A percentile compares a stretch with the other conserved stretches of the same genome.
Conservation (phyloP, 2,797 vertebrate genomes). For the Hippoglossus hippoglossus region DNA sequence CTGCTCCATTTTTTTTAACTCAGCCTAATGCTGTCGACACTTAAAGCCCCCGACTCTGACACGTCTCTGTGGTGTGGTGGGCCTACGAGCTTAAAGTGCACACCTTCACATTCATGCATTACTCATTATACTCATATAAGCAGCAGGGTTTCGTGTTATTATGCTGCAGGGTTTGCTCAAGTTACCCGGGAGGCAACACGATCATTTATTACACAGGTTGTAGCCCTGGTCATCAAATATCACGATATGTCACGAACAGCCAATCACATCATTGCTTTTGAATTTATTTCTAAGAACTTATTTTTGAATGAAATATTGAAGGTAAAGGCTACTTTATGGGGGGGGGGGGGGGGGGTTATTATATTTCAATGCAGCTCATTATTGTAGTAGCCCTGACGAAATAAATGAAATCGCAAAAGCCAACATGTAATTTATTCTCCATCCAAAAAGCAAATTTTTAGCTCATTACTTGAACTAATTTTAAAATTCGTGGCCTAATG, state of each 20-base stretch:
- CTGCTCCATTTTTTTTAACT: slow-evolving; percentile 66
- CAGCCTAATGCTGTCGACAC: slow-evolving; percentile 69
- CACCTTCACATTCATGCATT: slow-evolving; percentile 62
- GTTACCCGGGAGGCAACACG: slow-evolving; percentile 72
- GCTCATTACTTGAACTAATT: no score
- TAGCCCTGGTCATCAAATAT: slow-evolving; percentile 35
- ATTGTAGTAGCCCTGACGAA: no score
- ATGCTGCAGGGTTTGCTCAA: slow-evolving; percentile 54
- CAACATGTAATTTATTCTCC: no score
- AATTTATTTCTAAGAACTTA: not conserved
- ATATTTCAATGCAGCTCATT: not conserved
- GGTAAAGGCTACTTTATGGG: no score
- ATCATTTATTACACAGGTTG: slow-evolving; percentile 65
- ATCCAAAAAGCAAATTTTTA: not conserved
- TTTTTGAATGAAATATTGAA: no score
- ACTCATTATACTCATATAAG: slow-evolving; percentile 65
- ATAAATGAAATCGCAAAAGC: no score
- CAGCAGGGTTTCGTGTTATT: slow-evolving; percentile 56
- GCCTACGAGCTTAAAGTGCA: slow-evolving; percentile 71
- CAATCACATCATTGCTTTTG: slow-evolving; percentile 9
- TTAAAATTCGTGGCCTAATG: no score
- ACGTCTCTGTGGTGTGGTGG: slow-evolving; percentile 62
- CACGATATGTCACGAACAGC: slow-evolving; percentile 43
- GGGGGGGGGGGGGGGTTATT: no score
- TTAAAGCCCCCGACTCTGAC: slow-evolving; percentile 76